Conservation (phyloP, 2,797 vertebrate genomes). For the Streptopelia turtur region DNA sequence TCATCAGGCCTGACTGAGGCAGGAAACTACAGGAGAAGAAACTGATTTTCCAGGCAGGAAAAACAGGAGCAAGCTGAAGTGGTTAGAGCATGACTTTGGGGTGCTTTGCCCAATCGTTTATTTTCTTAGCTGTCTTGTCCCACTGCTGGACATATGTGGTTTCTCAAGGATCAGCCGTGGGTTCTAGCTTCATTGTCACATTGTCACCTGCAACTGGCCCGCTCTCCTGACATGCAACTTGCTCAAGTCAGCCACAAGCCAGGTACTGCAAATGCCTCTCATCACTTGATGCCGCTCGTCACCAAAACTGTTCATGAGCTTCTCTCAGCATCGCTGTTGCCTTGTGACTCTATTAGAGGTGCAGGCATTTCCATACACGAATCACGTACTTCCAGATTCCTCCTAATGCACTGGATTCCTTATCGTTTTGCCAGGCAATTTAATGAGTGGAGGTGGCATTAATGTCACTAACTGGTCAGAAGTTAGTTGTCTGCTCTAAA, state of each 20-base stretch:
- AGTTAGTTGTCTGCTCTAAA: not conserved
- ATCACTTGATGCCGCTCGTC: not conserved
- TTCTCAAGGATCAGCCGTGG: not conserved
- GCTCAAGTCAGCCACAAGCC: not conserved
- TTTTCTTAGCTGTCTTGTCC: not conserved
- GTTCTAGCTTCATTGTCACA: not conserved
- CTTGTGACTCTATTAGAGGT: not conserved
- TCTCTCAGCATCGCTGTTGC: not conserved
- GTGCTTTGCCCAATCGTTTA: not conserved
- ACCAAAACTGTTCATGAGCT: fast-evolving
- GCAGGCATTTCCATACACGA: not conserved
- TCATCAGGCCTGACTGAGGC: constrained; percentile 18
- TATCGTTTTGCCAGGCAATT: not conserved
- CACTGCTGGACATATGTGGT: fast-evolving
- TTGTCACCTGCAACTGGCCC: not conserved
- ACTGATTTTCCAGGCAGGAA: constrained; percentile 2
- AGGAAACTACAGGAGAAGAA: not conserved
- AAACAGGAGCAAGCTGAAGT: not conserved
- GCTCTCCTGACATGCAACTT: not conserved
- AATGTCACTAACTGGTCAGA: not conserved
- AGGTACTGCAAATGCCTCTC: not conserved
- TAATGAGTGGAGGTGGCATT: not conserved
- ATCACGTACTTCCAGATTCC: not conserved
- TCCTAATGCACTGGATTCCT: not conserved
- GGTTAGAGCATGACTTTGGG: not conserved